Evolutionary conservation across 2,888 invertebrate species (phyloP).

Genomic region (Spodoptera exigua): DNA sequence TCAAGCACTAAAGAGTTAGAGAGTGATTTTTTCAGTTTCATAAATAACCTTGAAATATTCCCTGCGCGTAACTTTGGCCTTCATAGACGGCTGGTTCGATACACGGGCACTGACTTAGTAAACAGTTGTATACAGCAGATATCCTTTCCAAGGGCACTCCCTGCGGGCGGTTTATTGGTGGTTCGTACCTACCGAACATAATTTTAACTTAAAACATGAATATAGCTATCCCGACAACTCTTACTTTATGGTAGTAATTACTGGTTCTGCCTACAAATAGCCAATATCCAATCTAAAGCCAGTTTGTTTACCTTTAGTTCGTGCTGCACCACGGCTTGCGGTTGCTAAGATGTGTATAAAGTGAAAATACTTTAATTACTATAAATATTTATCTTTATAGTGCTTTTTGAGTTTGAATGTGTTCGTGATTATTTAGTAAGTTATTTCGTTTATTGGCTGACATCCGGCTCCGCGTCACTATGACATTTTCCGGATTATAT

Average conservation of each 20-base stretch:
- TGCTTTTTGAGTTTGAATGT: constrained; percentile 28
- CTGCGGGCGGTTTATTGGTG: constrained; percentile 57
- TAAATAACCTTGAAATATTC: constrained; percentile 57
- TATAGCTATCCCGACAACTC: constrained; percentile 53
- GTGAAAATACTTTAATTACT: constrained; percentile 64
- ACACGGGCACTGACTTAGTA: constrained; percentile 64
- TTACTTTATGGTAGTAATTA: constrained; percentile 48
- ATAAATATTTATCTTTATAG: constrained; percentile 60
- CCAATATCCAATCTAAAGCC: constrained; percentile 56
- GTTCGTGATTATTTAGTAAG: constrained; percentile 38
- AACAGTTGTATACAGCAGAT: constrained; percentile 61
- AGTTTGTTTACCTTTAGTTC: constrained; percentile 58
- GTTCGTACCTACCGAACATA: constrained; percentile 52
- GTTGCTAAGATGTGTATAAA: constrained; percentile 38
- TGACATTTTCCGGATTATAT: constrained; percentile 60
- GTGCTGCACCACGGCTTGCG: constrained; percentile 31
- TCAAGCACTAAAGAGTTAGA: background rate
- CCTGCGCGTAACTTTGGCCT: constrained; percentile 67
- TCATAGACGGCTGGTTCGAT: constrained; percentile 77
- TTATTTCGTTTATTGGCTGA: constrained; percentile 52
- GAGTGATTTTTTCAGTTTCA: constrained; percentile 45
- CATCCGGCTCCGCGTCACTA: constrained; percentile 47
- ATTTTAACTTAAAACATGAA: constrained; percentile 55
- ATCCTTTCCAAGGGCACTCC: constrained; percentile 78
- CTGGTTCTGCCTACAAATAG: constrained; percentile 44